A percentile compares a stretch with the other conserved stretches of the same genome.
These are phyloP conservation scores for Silurus lanzhouensis DNA, from an alignment of 2,797 vertebrate genomes.

Conservation along the genomic window DNA sequence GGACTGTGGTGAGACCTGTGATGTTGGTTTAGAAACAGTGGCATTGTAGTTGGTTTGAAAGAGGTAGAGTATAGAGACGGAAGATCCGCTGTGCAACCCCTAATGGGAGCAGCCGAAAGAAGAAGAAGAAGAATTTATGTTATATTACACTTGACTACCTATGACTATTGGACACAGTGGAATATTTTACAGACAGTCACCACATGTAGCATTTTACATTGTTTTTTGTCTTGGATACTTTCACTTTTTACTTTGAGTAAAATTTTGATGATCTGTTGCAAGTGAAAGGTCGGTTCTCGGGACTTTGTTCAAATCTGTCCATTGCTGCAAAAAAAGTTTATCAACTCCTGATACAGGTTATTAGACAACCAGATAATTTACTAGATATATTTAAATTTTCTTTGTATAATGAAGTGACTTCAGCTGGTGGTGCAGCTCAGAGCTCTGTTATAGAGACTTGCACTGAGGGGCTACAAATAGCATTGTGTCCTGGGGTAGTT, in stretches of 20 bases:
- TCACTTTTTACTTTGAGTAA: not conserved
- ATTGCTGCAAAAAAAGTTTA: not conserved
- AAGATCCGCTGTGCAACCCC: too few species aligned
- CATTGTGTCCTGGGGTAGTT: not conserved
- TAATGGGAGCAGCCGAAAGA: too few species aligned
- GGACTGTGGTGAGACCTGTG: too few species aligned
- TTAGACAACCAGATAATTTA: not conserved
- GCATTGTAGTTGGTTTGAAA: too few species aligned
- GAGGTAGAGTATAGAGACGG: too few species aligned
- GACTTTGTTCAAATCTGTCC: not conserved
- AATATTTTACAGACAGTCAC: not conserved
- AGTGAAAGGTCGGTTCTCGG: not conserved
- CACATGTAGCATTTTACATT: not conserved
- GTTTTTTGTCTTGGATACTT: not conserved
- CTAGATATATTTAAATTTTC: too few species aligned
- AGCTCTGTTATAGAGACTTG: not conserved
- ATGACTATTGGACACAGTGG: not conserved
- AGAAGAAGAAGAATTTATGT: too few species aligned
- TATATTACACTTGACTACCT: too few species aligned
- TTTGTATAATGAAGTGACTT: not conserved
- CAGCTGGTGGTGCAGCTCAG: not conserved
- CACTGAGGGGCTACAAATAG: constrained; percentile 3
- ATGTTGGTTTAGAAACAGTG: too few species aligned
- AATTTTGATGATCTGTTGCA: not conserved
- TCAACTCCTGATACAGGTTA: not conserved